Evolutionary conservation across 2,113 vertebrate species (phyloP).

Genomic region (Rousettus leschenaultii): DNA sequence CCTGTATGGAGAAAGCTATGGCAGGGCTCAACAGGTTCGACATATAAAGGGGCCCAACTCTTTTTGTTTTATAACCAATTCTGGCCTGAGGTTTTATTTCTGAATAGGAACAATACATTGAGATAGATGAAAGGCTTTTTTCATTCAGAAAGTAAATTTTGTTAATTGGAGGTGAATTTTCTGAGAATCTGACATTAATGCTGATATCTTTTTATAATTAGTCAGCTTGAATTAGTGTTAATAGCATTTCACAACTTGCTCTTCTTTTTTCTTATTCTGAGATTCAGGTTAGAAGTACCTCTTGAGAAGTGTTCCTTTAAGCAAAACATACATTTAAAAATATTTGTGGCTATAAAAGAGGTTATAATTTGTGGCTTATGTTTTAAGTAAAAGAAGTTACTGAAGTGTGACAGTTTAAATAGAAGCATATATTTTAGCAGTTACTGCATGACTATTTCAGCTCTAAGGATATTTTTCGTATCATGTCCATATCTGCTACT

Average conservation of each 20-base stretch:
- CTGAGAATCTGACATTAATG: background rate
- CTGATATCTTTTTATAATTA: background rate
- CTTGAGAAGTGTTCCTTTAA: slow-evolving; percentile 60
- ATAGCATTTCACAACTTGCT: slow-evolving; percentile 13
- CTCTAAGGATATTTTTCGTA: background rate
- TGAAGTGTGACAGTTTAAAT: background rate
- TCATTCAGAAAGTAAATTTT: background rate
- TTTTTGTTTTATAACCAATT: slow-evolving; percentile 5
- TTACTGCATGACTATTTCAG: background rate
- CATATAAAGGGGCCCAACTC: background rate
- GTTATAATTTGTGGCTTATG: background rate
- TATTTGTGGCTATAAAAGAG: background rate
- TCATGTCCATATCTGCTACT: background rate
- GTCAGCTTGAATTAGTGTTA: slow-evolving; percentile 1
- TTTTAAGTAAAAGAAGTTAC: background rate
- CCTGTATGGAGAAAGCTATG: background rate
- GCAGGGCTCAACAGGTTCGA: background rate
- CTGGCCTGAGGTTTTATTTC: background rate
- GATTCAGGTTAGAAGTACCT: slow-evolving; percentile 38
- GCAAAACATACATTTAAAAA: background rate
- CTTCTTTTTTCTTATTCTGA: slow-evolving; percentile 40
- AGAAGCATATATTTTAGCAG: slow-evolving; percentile 22
- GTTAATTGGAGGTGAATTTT: slow-evolving; percentile 34
- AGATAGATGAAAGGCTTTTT: background rate
- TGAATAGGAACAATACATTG: background rate